Base-by-base conservation (phyloP, 2,797 vertebrate genomes). In the Coregonus suidteri region DNA sequence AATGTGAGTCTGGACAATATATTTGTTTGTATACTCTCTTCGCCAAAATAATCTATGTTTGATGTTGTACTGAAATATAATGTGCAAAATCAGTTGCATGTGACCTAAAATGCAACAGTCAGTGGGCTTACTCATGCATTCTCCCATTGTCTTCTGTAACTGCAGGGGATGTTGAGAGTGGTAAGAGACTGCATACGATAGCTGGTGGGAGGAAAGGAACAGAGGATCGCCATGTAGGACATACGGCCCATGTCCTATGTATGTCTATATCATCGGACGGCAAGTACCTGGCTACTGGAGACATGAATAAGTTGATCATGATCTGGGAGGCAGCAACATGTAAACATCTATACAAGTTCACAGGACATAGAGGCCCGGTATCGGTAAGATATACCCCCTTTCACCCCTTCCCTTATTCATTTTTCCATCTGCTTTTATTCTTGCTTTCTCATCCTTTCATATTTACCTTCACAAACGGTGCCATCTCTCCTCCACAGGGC, bases 211-310 rank as follows among this genome's bases (percentile, higher is more conserved):
- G 94, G 85, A 99, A 98, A 74, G 96, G 95, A 0, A 91, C 91
- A 0, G 95, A 96, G 71, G 94, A 94, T 15, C 91, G 75, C 62
- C 94, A 96, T 4, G 81, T 95, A 0, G 96, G 98, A 35, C 98
- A 99, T 11, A 94, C 94, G 0, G 92, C 93, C 31, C 97, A 97
- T 0, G 2, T 99, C 41, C 91, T 99, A 73, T 98, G 96, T 83
- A 97, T 99, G 96, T 91, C 97, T 34, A 92, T 99, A 82, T 98
- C 98, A 0, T 99, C 97, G 0, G 98, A 99, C 31, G 95, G 96
- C 81, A 99, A 97, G 88, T 99, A 97, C 91, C 89, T 99, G 91
- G 98, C 97, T 15, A 97, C 97, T 0, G 98, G 98, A 15, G 98
- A 99, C 90, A 91, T 94, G 88, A 98, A 95, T 88, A 98, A 96